Conservation (phyloP, 2,888 invertebrate species). For the Clunio marinus region DNA sequence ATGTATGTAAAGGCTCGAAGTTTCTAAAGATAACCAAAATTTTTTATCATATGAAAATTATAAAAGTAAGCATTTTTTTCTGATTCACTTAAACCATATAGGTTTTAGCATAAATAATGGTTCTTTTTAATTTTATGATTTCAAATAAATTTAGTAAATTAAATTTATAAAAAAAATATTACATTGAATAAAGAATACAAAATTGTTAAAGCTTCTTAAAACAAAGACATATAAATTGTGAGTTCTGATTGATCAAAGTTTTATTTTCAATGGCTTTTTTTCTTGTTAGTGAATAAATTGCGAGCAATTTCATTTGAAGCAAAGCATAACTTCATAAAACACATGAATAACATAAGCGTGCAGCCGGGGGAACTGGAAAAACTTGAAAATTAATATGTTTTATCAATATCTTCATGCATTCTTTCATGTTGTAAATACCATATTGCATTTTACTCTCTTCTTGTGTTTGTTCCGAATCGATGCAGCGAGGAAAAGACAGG, state of each 20-base stretch:
- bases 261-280: too few species aligned
- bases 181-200: neutral
- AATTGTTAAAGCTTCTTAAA: conserved; percentile 29
- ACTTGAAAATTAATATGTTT: conserved; percentile 39
- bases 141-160: too few species aligned
- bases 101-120: too few species aligned
- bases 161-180: neutral
- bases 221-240: too few species aligned
- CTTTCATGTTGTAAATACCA: conserved; percentile 39
- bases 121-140: too few species aligned
- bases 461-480: neutral
- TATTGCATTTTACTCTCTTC: conserved; percentile 30
- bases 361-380: conserved; percentile 31
- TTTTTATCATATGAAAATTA: too few species aligned
- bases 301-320: too few species aligned
- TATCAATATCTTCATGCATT: conserved; percentile 39
- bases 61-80: too few species aligned
- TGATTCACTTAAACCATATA: too few species aligned
- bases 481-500: conserved; percentile 22
- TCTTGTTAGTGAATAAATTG: neutral
- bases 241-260: too few species aligned
- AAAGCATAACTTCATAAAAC: conserved; percentile 11
- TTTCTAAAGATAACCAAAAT: too few species aligned
- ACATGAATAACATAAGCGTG: neutral
- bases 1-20: too few species aligned